Conservation (phyloP, 2,888 invertebrate species). For the Heteropelma amictum region DNA sequence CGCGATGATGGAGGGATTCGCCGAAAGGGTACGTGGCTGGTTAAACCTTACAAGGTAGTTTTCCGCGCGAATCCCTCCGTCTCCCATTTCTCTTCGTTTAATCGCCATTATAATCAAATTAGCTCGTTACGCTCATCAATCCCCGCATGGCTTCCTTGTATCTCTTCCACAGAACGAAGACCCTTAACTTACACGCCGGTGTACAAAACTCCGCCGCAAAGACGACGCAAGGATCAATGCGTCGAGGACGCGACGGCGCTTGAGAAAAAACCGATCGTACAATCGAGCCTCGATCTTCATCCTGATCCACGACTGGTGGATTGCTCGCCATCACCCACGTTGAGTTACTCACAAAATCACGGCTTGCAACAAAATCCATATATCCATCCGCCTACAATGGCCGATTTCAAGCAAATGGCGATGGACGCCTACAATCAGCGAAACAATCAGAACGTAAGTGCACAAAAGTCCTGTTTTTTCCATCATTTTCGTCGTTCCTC, state of each 20-base stretch:
- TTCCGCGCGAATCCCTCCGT: slow-evolving; percentile 3
- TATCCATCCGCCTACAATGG: slow-evolving; percentile 71
- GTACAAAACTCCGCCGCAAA: slow-evolving; percentile 74
- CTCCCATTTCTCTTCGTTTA: slow-evolving; percentile 26
- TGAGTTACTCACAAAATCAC: slow-evolving; percentile 66
- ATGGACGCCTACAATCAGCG: slow-evolving; percentile 75
- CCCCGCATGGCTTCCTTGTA: slow-evolving; percentile 65
- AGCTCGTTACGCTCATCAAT: slow-evolving; percentile 38
- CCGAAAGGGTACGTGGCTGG: not conserved
- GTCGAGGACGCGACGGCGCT: slow-evolving; percentile 67
- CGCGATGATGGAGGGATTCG: slow-evolving; percentile 14
- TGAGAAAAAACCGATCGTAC: slow-evolving; percentile 72
- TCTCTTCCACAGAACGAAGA: slow-evolving; percentile 72
- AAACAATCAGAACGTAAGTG: slow-evolving; percentile 73
- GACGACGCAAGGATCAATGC: slow-evolving; percentile 68
- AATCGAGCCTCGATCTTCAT: slow-evolving; percentile 67
- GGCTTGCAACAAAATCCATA: slow-evolving; percentile 63
- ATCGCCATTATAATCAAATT: slow-evolving; percentile 53
- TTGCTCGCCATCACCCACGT: slow-evolving; percentile 64
- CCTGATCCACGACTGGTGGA: slow-evolving; percentile 67
- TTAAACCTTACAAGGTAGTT: slow-evolving; percentile 38
- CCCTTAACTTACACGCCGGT: slow-evolving; percentile 73
- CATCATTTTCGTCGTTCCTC: not conserved
- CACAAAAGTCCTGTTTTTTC: not conserved
- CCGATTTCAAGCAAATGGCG: slow-evolving; percentile 75